A percentile compares a stretch with the other conserved stretches of the same genome.
phyloP scores from a whole-genome alignment of 2,888 invertebrate species.

The Callyntrura sp. region DNA sequence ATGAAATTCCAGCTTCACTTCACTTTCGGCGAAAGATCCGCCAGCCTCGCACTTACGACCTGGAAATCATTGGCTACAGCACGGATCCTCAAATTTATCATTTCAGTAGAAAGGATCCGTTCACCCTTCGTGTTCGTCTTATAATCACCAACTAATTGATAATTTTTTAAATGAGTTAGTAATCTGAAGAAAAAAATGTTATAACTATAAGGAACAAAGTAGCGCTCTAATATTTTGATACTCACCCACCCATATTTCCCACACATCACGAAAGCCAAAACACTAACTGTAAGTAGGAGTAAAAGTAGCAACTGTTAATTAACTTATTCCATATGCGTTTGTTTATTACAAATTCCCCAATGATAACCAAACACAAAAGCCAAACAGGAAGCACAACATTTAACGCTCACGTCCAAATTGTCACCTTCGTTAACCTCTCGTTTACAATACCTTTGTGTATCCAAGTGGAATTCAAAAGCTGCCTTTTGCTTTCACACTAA shows the following conservation, averaged over 20 bases:
- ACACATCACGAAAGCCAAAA: not conserved
- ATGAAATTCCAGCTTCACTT: constrained; percentile 84
- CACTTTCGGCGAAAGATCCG: constrained; percentile 88
- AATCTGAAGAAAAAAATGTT: too few species aligned
- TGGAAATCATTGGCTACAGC: constrained; percentile 87
- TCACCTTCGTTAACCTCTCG: constrained; percentile 26
- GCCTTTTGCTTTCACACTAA: constrained; percentile 11
- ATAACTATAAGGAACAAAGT: constrained; percentile 7
- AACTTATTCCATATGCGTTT: constrained; percentile 4
- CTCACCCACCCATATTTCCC: constrained; percentile 60
- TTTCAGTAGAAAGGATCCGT: constrained; percentile 87
- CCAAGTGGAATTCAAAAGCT: too few species aligned
- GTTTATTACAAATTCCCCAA: not conserved
- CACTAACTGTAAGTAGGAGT: too few species aligned
- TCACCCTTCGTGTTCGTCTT: constrained; percentile 87
- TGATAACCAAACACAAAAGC: not conserved
- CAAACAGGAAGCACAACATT: not conserved
- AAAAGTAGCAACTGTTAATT: too few species aligned
- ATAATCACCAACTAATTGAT: constrained; percentile 86
- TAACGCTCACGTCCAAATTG: not conserved
- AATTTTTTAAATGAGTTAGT: not conserved
- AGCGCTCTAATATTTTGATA: constrained; percentile 69
- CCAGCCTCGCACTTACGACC: constrained; percentile 87
- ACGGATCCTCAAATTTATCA: constrained; percentile 83
- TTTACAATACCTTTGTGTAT: too few species aligned